Conservation (phyloP, 1,140 invertebrate species). For the Lepidurus apus region DNA sequence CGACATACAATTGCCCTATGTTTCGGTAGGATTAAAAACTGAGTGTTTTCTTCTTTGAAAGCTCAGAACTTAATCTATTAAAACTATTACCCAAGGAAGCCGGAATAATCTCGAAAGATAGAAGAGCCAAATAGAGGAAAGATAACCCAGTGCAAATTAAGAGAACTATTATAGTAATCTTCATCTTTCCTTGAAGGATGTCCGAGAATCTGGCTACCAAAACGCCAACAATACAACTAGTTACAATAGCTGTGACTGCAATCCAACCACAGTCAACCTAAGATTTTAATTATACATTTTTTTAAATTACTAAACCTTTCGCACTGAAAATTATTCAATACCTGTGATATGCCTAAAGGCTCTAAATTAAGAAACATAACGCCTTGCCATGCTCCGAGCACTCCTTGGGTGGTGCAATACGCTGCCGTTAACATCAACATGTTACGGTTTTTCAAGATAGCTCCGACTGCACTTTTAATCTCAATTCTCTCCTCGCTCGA, state of each 20-base stretch:
- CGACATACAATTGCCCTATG: slow-evolving; percentile 36
- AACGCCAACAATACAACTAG: slow-evolving; percentile 42
- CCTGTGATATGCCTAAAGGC: slow-evolving; percentile 44
- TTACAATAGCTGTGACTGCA: slow-evolving; percentile 44
- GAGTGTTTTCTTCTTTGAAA: too few species aligned
- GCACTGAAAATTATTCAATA: slow-evolving; percentile 38
- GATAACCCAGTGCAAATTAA: slow-evolving; percentile 42
- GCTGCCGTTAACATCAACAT: slow-evolving; percentile 46
- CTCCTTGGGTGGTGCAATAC: slow-evolving; percentile 46
- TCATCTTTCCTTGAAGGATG: slow-evolving; percentile 43
- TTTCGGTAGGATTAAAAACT: not conserved
- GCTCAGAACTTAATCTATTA: not conserved
- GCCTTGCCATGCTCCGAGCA: slow-evolving; percentile 47
- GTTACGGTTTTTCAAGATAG: slow-evolving; percentile 42
- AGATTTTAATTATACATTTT: too few species aligned
- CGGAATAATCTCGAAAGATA: slow-evolving; percentile 23
- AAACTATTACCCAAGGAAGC: not conserved
- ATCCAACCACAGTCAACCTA: slow-evolving; percentile 39
- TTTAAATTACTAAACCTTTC: slow-evolving; percentile 36
- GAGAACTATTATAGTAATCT: slow-evolving; percentile 41
- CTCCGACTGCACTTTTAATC: not conserved
- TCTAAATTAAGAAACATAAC: slow-evolving; percentile 42
- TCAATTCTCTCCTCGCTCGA: not conserved
- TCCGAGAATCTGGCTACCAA: slow-evolving; percentile 43
- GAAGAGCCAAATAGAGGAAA: slow-evolving; percentile 44